phyloP scores from a whole-genome alignment of 2,797 vertebrate genomes.

The Strix occidentalis region DNA sequence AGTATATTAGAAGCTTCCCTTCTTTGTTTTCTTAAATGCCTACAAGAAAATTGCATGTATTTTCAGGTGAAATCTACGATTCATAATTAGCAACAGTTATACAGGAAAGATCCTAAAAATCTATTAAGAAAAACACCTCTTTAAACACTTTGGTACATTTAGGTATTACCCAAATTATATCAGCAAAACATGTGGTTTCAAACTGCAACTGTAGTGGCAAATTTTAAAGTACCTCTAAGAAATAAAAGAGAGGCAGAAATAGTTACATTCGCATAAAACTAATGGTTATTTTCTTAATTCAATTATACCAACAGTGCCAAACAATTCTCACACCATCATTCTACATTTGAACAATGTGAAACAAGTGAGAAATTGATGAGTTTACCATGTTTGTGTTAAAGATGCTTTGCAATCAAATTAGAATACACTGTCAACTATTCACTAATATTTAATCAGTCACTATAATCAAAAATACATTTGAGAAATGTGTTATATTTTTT shows the following conservation, averaged over 20 bases:
- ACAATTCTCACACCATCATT: background rate
- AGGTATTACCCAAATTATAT: background rate
- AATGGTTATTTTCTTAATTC: background rate
- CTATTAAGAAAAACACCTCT: background rate
- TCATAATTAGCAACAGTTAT: background rate
- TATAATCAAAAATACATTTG: background rate
- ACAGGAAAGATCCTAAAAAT: background rate
- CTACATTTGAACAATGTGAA: background rate
- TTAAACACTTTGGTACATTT: background rate
- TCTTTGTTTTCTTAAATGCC: constrained; percentile 65
- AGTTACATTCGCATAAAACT: background rate
- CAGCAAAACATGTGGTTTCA: background rate
- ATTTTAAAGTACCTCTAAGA: background rate
- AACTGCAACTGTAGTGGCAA: background rate
- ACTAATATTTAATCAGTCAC: background rate
- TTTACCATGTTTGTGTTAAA: background rate
- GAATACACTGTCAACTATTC: background rate
- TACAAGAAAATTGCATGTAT: constrained; percentile 56
- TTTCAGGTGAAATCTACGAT: background rate
- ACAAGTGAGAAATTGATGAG: background rate
- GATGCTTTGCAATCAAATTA: background rate
- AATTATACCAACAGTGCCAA: background rate
- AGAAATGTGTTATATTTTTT: too few relatives aligned
- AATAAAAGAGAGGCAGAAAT: background rate
- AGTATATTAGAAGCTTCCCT: constrained; percentile 71